Conservation (phyloP, 2,797 vertebrate genomes). For the Picus viridis region DNA sequence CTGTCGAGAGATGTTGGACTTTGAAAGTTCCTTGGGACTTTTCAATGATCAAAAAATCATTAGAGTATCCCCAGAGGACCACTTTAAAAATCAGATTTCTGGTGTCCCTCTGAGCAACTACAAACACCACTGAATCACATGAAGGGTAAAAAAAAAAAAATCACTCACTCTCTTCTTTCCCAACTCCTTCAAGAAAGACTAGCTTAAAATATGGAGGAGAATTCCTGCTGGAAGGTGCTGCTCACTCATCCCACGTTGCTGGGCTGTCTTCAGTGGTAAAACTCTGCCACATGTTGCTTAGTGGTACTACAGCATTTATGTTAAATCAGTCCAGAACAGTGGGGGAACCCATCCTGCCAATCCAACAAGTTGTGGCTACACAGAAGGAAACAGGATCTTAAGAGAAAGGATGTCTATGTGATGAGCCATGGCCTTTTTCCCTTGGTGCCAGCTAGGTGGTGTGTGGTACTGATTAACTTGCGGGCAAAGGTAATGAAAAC, state of each 20-base stretch:
- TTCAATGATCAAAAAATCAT: not conserved
- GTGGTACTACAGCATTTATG: not conserved
- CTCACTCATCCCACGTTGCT: not conserved
- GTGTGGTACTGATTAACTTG: not conserved
- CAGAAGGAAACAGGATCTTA: not conserved
- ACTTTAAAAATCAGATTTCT: not conserved
- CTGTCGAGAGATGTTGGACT: not conserved
- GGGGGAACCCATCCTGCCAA: not conserved
- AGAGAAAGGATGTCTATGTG: not conserved
- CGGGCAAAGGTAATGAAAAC: not conserved
- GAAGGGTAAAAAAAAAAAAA: not conserved
- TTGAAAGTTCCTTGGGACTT: not conserved
- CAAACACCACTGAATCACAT: not conserved
- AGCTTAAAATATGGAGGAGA: not conserved
- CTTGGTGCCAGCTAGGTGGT: not conserved
- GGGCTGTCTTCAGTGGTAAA: not conserved
- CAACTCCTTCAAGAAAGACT: not conserved
- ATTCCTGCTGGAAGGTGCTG: not conserved
- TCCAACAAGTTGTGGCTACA: rapidly evolving
- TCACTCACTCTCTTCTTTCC: not conserved
- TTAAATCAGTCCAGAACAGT: not conserved
- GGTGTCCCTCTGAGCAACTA: not conserved
- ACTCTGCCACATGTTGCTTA: not conserved
- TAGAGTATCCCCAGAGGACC: not conserved
- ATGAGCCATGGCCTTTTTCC: not conserved